Evolutionary conservation across 2,888 invertebrate genomes (phyloP).

Genomic region (Lymantria dispar): DNA sequence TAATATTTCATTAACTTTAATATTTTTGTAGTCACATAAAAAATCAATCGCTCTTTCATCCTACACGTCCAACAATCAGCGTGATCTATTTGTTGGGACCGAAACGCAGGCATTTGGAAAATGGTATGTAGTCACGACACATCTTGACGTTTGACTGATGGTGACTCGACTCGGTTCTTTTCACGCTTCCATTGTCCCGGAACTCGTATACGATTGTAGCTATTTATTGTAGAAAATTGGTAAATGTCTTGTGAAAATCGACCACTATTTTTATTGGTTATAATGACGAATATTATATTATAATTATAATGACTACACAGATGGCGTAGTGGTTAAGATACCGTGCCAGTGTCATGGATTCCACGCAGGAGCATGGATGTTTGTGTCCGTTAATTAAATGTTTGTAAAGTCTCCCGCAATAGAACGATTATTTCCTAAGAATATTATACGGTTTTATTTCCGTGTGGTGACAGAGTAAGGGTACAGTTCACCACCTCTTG

Average conservation of each 20-base stretch:
- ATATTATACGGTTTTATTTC: too few species aligned
- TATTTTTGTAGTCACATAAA: conserved; percentile 38
- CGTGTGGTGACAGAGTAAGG: too few species aligned
- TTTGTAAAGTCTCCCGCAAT: too few species aligned
- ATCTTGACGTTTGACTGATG: conserved; percentile 69
- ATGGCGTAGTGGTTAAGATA: too few species aligned
- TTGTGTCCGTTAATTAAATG: too few species aligned
- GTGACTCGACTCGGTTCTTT: conserved; percentile 41
- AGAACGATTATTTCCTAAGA: too few species aligned
- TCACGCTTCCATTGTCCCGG: conserved; percentile 41
- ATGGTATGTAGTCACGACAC: conserved; percentile 63
- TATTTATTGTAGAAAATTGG: conserved; percentile 12
- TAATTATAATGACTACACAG: too few species aligned
- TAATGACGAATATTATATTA: too few species aligned
- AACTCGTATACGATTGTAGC: conserved; percentile 34
- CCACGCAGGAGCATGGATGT: too few species aligned
- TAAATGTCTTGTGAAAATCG: not conserved
- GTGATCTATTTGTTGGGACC: conserved; percentile 64
- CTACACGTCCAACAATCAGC: conserved; percentile 35
- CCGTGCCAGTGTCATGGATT: too few species aligned
- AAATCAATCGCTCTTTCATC: conserved; percentile 40
- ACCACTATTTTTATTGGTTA: conserved; percentile 5
- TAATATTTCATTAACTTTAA: conserved; percentile 22
- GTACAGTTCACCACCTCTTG: too few species aligned
- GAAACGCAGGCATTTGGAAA: conserved; percentile 62